Percentiles rank a stretch among this genome's conserved stretches.
Evolutionary conservation across 2,888 invertebrate genomes (phyloP).

Genomic region (Euclidia mi): DNA sequence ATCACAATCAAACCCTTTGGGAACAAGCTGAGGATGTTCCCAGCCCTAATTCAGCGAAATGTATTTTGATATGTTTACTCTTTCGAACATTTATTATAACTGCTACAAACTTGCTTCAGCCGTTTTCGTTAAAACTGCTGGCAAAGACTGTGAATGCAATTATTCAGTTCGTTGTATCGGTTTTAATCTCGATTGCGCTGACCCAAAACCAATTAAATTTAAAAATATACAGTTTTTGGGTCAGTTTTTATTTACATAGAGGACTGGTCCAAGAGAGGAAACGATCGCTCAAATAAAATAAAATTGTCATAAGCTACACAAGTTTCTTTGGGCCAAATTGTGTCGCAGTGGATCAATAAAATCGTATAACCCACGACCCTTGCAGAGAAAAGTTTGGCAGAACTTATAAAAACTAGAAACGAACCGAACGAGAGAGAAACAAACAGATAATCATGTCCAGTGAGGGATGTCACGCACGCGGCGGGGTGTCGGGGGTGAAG

Average conservation of each 20-base stretch:
- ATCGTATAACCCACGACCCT: conserved; percentile 13
- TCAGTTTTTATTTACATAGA: too few relatives aligned
- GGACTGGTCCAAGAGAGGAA: neutral
- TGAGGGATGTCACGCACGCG: conserved; percentile 38
- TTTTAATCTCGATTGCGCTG: conserved; percentile 5
- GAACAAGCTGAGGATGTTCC: conserved; percentile 12
- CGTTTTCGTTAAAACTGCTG: neutral
- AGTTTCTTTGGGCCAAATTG: conserved; percentile 10
- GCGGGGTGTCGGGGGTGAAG: conserved; percentile 6
- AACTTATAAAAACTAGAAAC: conserved; percentile 30
- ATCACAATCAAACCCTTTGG: conserved; percentile 37
- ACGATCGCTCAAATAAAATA: neutral
- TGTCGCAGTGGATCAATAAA: conserved; percentile 26
- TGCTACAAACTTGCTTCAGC: neutral
- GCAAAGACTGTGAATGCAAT: neutral
- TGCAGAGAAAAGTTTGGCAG: conserved; percentile 16
- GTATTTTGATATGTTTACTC: conserved; percentile 6
- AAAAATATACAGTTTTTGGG: too few relatives aligned
- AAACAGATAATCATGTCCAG: conserved; percentile 36
- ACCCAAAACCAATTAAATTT: neutral
- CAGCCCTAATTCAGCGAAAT: conserved; percentile 6
- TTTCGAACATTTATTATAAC: conserved; percentile 1
- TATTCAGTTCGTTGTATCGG: neutral
- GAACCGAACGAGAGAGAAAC: conserved; percentile 15
- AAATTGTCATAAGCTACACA: conserved; percentile 6